phyloP scores from a whole-genome alignment of 2,113 vertebrate genomes.

The Lampris incognitus region DNA sequence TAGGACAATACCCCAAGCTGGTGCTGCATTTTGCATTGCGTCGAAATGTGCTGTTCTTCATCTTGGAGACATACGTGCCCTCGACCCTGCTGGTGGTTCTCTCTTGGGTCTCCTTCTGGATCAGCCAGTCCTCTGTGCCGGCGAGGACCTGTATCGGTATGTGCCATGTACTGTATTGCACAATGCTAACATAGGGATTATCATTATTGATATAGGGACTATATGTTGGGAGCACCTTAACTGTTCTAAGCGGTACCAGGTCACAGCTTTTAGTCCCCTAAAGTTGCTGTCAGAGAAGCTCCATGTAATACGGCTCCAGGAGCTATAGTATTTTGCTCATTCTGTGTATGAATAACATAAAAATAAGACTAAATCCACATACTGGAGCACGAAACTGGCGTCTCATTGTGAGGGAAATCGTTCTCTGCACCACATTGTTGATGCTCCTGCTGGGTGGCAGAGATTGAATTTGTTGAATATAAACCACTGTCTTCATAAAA shows the following conservation, averaged over 20 bases:
- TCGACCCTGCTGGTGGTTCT: slow-evolving; percentile 90
- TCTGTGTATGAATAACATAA: too few relatives aligned
- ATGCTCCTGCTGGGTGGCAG: too few relatives aligned
- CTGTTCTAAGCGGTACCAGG: neutral
- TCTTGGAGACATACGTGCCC: slow-evolving; percentile 91
- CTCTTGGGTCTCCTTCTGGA: slow-evolving; percentile 94
- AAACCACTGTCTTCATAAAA: too few relatives aligned
- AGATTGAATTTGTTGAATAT: too few relatives aligned
- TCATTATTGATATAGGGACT: neutral
- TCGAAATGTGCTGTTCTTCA: slow-evolving; percentile 91
- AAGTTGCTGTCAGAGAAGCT: too few relatives aligned
- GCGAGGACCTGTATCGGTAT: slow-evolving; percentile 92
- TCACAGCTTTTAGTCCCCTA: too few relatives aligned
- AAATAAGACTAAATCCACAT: too few relatives aligned
- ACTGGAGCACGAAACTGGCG: too few relatives aligned
- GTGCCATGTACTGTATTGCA: slow-evolving; percentile 10
- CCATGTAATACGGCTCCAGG: too few relatives aligned
- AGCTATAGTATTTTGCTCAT: too few relatives aligned
- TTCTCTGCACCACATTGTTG: too few relatives aligned
- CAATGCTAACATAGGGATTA: neutral
- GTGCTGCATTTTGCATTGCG: slow-evolving; percentile 90
- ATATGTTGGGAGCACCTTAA: neutral
- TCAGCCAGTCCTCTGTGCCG: slow-evolving; percentile 92
- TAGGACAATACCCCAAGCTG: slow-evolving; percentile 89
- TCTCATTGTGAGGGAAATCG: too few relatives aligned